Conservation (phyloP, 1,140 invertebrate species). For the Leptinotarsa lineolata region DNA sequence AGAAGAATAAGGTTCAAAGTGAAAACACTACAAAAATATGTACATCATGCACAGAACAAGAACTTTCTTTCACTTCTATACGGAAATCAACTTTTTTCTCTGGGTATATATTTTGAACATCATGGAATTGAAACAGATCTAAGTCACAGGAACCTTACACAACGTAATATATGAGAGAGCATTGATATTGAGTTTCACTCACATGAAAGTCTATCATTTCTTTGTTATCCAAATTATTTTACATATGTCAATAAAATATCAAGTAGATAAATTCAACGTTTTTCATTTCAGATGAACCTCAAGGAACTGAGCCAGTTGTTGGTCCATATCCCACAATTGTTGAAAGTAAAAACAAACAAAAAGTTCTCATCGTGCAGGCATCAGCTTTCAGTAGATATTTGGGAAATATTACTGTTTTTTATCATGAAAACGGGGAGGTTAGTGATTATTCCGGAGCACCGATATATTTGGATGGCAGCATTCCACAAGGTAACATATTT, state of each 20-base stretch:
- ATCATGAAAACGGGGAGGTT: conserved; percentile 74
- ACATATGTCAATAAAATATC: too few species aligned
- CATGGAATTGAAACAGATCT: too few species aligned
- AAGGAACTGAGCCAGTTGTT: conserved; percentile 56
- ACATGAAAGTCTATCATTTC: too few species aligned
- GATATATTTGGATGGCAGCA: conserved; percentile 68
- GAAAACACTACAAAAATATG: too few species aligned
- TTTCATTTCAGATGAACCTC: conserved; percentile 35
- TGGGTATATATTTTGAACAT: background rate
- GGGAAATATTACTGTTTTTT: conserved; percentile 73
- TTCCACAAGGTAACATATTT: conserved; percentile 64
- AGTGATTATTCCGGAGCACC: conserved; percentile 73
- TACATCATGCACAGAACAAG: too few species aligned
- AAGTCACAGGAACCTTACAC: too few species aligned
- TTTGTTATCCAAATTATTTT: too few species aligned
- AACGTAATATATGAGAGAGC: too few species aligned
- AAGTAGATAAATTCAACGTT: background rate
- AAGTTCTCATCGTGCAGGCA: conserved; percentile 74
- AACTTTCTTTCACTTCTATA: background rate
- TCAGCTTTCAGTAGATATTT: conserved; percentile 74
- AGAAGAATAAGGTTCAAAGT: too few species aligned
- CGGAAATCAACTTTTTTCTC: background rate
- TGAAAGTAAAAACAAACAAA: conserved; percentile 54
- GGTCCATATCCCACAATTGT: conserved; percentile 60
- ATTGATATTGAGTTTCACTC: too few species aligned